Conservation (phyloP, 1,140 invertebrate genomes). For the Alviniconcha marisindica region DNA sequence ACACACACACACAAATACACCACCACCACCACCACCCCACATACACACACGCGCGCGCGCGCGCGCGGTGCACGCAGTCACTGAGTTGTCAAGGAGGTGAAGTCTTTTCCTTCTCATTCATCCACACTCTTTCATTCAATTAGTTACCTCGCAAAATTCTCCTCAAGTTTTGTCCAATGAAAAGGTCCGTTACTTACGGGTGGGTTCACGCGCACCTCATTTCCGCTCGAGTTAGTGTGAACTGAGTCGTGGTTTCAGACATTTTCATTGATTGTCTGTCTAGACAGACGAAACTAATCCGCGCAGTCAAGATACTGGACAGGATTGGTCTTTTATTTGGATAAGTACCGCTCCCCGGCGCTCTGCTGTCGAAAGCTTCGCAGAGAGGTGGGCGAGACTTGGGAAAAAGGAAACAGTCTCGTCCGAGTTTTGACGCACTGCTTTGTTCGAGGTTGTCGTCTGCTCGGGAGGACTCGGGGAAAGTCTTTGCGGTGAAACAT, state of each 20-base stretch:
- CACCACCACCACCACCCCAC: too few species aligned
- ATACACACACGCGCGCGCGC: too few species aligned
- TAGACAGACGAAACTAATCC: slow-evolving; percentile 7
- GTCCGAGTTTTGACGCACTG: too few species aligned
- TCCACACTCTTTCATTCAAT: too few species aligned
- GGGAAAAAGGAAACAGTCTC: too few species aligned
- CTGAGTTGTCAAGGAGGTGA: too few species aligned
- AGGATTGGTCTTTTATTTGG: background rate
- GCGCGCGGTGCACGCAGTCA: too few species aligned
- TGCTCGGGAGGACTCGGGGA: background rate
- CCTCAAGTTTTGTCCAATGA: slow-evolving; percentile 13
- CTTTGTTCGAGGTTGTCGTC: background rate
- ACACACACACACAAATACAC: too few species aligned
- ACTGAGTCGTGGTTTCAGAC: background rate
- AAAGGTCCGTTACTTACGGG: background rate
- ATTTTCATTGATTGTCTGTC: slow-evolving; percentile 31
- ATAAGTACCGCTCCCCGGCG: background rate
- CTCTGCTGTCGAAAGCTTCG: too few species aligned
- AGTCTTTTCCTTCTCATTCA: too few species aligned
- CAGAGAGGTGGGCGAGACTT: too few species aligned
- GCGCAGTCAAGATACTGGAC: background rate
- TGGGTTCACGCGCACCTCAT: slow-evolving; percentile 17
- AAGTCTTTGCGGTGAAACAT: background rate
- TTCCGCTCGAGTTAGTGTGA: slow-evolving; percentile 10
- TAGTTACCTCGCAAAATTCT: too few species aligned